Evolutionary conservation across 2,113 vertebrate species (phyloP), one percentile per base, ranked within the genome.

Genomic region (Podarcis raffonei): DNA sequence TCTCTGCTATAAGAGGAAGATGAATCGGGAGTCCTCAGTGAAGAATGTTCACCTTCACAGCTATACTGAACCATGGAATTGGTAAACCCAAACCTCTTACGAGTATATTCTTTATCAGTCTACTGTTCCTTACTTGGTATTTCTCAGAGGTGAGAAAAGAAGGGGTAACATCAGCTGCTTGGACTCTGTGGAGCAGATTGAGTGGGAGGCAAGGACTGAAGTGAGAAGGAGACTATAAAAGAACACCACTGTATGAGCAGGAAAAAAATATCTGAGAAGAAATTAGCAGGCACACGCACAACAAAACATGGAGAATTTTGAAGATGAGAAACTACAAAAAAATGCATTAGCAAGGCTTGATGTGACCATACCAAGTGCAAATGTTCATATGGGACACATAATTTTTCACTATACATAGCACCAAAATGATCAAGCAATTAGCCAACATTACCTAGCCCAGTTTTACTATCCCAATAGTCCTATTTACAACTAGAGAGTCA

Each of bases 371-470:
- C 18, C 23, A 94, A 91, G 66, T 59, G 5, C 6, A 93, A 94
- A 62, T 53, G 86, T 87, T 85, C 35, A 81, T 35, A 81, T n/a
- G 27, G 39, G 85, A 91, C 69, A 81, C 15, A 83, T 18, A 8
- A 90, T 35, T 59, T 88, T 91, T 90, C 87, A 83, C 74, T 85
- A 68, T 37, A 91, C 91, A 89, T 23, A 81, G 57, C 27, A 89
- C 53, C 6, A 91, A 57, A 93, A 65, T 83, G 80, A 89, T 83
- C 89, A 90, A 92, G 87, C 0, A 84, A n/a, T 69, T 81, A 91
- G 87, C 89, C 87, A 92, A 86, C 0, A 2, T 88, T 25, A 93
- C 18, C 93, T 92, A 88, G 4, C 85, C 25, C 53, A 92, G 59
- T 65, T 86, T 35, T 88, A 87, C 79, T 89, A 86, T 84, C 69